Evolutionary conservation across 37 sponge, comb jelly and placozoan genomes (phyloP).

Genomic region (Ephydatia muelleri): DNA sequence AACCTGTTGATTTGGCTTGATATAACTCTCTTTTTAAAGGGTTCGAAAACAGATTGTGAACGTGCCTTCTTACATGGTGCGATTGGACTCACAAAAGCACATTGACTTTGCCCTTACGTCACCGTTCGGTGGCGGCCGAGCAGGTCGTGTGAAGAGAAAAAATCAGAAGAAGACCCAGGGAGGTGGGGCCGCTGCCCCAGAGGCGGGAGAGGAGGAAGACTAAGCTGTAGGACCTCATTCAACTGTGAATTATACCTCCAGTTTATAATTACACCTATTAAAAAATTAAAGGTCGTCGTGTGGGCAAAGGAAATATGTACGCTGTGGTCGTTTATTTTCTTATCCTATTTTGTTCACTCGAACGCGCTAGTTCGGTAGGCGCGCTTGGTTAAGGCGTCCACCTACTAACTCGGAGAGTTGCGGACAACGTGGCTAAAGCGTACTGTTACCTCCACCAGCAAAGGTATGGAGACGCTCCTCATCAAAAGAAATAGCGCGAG

Average conservation of each 20-base stretch:
- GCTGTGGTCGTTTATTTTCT: too few relatives aligned
- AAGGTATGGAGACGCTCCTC: too few relatives aligned
- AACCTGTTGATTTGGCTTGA: too few relatives aligned
- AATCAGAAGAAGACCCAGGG: slow-evolving; percentile 79
- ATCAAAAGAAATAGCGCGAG: too few relatives aligned
- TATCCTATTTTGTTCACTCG: too few relatives aligned
- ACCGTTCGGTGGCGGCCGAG: slow-evolving; percentile 92
- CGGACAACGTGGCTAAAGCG: too few relatives aligned
- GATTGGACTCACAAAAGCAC: slow-evolving; percentile 99
- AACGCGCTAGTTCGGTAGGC: too few relatives aligned
- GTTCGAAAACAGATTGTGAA: slow-evolving; percentile 98
- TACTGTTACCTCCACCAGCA: too few relatives aligned
- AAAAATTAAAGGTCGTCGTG: neutral
- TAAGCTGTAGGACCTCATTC: slow-evolving; percentile 9
- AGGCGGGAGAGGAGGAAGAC: slow-evolving; percentile 73
- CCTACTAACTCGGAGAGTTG: too few relatives aligned
- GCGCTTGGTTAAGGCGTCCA: too few relatives aligned
- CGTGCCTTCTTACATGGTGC: slow-evolving; percentile 96
- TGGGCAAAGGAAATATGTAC: too few relatives aligned
- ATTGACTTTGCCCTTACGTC: slow-evolving; percentile 97
- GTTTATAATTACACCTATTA: slow-evolving; percentile 18
- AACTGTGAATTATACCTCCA: neutral
- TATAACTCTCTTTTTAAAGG: slow-evolving; percentile 42
- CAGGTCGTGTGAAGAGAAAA: slow-evolving; percentile 98
- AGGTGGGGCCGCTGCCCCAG: slow-evolving; percentile 77